Conservation (phyloP, 2,113 vertebrate species). For the Struthio camelus region DNA sequence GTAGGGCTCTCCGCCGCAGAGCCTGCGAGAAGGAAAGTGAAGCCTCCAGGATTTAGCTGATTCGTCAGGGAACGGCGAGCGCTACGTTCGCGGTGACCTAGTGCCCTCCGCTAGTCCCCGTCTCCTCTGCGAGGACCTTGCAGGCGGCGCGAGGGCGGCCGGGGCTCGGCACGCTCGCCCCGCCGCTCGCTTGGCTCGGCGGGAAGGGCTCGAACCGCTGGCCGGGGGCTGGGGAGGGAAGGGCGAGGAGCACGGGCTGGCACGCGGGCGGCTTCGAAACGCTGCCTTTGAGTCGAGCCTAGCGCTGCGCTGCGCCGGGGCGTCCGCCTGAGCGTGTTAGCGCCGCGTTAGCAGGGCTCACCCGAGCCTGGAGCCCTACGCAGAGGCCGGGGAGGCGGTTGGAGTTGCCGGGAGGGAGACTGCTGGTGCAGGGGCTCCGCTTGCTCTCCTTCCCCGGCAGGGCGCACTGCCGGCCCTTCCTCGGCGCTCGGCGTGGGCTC, state of each 20-base stretch:
- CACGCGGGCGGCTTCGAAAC: neutral
- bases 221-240: neutral
- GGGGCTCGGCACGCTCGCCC: neutral
- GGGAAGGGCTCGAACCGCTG: neutral
- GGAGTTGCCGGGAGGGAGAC: neutral
- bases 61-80: neutral
- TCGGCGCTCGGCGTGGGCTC: too few relatives aligned
- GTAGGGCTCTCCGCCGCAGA: neutral
- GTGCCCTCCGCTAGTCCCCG: neutral
- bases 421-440: accelerated
- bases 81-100: neutral
- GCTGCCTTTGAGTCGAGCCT: neutral
- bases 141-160: neutral
- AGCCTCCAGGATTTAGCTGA: neutral
- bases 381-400: accelerated
- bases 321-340: neutral
- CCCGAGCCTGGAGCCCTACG: neutral
- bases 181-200: neutral
- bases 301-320: neutral
- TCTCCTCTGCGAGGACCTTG: accelerated
- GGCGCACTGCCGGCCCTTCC: too few relatives aligned
- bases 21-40: neutral
- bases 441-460: too few relatives aligned
- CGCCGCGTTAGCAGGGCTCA: too few relatives aligned
- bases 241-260: neutral